Base-by-base conservation (phyloP, 1,140 invertebrate species). In the Sarcophaga bullata region DNA sequence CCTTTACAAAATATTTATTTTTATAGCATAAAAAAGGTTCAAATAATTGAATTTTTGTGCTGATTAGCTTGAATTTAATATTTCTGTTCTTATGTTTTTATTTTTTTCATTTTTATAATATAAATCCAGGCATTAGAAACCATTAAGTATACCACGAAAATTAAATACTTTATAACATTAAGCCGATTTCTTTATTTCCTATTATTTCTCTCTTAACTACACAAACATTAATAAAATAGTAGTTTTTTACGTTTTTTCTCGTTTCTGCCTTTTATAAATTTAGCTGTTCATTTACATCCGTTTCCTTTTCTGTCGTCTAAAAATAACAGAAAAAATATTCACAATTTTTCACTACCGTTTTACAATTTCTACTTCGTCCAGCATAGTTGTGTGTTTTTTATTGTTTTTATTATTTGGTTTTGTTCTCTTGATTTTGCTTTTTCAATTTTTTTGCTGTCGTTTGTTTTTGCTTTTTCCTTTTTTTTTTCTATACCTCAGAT, bases 391-490 rank as follows among this genome's bases (percentile, higher is more conserved):
- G 25, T n/a, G n/a, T 50, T 50, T 50, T 50, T 50, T 50, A 11
- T 50, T 50, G 49, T 52, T 52, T 52, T 9, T 52, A 52, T 3
- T 52, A 6, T 52, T 10, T 1, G 13, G 50, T 52, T 9, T 10
- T 52, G 13, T 52, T 76, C 49, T 76, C 37, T 49, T 25, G n/a
- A n/a, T 76, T 13, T 76, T 76, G 73, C 10, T 76, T 76, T 25
- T 68, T 25, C 1, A 37, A 37, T 72, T 72, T 72, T 25, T 19
- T 25, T 25, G 8, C 17, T 72, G 62, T 6, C 7, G 0, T 37
- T 17, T 62, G 58, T 17, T 62, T 10, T 17, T 62, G 15, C 9
- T 62, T 62, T 7, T 10, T 62, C 9, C 15, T 62, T 62, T 1
- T 72, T 6, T 72, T 72, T 17, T 25, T 72, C 19, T 25, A 25